These are phyloP conservation scores for Luperina nickerlii DNA, from an alignment of 2,888 invertebrate species.

Conservation along the genomic window DNA sequence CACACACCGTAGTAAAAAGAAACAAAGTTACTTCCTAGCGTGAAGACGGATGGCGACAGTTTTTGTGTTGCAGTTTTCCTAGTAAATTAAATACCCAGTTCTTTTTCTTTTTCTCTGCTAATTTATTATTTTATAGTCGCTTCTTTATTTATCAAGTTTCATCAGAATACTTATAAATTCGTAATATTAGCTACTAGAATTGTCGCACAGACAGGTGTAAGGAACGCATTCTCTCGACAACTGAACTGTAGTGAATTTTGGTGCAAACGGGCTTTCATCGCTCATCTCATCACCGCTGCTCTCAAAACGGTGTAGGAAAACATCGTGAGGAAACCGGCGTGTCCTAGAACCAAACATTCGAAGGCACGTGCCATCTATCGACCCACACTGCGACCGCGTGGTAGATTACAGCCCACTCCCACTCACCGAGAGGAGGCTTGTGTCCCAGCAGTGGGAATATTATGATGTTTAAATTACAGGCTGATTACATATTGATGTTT, in stretches of 20 bases:
- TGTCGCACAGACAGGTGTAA: no score
- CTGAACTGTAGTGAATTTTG: neutral
- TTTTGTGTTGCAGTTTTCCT: slow-evolving; percentile 26
- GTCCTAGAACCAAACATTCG: neutral
- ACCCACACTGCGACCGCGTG: neutral
- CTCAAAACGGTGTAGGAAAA: neutral
- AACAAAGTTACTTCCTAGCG: slow-evolving; percentile 18
- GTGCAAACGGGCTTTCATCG: neutral
- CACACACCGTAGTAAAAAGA: slow-evolving; percentile 16
- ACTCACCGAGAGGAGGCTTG: neutral
- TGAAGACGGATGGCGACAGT: slow-evolving; percentile 29
- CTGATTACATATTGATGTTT: no score
- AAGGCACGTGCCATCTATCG: neutral
- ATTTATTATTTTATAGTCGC: neutral
- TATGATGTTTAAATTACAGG: no score
- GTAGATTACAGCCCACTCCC: neutral
- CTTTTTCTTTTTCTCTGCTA: neutral
- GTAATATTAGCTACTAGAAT: no score
- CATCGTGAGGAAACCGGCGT: neutral
- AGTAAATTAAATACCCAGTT: neutral
- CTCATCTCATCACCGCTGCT: neutral
- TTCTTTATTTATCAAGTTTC: neutral
- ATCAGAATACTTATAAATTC: no score
- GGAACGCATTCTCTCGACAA: neutral
- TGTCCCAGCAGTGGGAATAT: neutral